Conservation (phyloP, 2,113 vertebrate species). For the Pterophyllum scalare region DNA sequence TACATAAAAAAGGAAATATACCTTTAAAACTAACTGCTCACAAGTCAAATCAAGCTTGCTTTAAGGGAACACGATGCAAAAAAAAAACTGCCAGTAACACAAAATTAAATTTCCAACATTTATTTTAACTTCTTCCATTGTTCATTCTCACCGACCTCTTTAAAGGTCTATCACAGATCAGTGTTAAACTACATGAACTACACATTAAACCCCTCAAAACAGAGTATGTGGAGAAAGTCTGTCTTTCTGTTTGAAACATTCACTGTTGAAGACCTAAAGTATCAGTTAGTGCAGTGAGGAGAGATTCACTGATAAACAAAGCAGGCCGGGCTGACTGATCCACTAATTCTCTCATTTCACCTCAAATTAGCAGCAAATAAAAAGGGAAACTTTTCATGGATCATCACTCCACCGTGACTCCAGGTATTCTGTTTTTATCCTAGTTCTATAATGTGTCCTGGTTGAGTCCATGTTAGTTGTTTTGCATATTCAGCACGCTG, state of each 20-base stretch:
- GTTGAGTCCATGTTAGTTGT: background rate
- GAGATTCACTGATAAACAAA: constrained; percentile 1
- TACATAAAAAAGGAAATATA: accelerated
- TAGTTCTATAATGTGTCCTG: background rate
- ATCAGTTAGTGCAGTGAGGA: constrained; percentile 2
- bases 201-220: background rate
- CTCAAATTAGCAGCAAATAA: background rate
- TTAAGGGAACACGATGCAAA: background rate
- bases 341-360: background rate
- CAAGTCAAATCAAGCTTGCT: background rate
- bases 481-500: accelerated
- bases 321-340: constrained; percentile 5
- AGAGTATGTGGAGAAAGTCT: background rate
- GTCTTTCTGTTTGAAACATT: background rate
- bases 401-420: background rate
- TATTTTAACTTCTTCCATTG: background rate
- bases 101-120: background rate
- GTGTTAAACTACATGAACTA: no score
- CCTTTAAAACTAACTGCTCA: background rate
- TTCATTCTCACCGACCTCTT: background rate
- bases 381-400: background rate
- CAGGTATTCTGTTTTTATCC: background rate
- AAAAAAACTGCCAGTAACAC: accelerated
- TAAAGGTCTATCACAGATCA: background rate
- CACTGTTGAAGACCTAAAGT: background rate